phyloP scores from a whole-genome alignment of 1,140 invertebrate species.

The Homalodisca vitripennis region DNA sequence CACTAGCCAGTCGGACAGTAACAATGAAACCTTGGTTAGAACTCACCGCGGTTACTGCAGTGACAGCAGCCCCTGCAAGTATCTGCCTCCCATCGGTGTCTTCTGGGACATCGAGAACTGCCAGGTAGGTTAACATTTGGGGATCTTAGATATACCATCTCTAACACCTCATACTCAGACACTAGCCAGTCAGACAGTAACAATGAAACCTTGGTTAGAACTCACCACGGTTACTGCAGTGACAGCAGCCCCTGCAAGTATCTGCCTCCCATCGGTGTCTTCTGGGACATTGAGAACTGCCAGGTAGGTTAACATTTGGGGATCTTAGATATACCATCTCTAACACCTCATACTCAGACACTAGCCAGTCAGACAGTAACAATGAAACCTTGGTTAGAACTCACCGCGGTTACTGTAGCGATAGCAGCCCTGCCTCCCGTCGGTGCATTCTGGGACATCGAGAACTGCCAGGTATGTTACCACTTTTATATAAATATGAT shows the following conservation, averaged over 20 bases:
- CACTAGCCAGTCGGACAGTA: background rate
- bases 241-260: conserved; percentile 22
- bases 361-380: background rate
- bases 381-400: background rate
- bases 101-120: conserved; percentile 91
- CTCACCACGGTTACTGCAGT: conserved; percentile 26
- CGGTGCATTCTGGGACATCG: conserved; percentile 93
- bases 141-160: too few species aligned
- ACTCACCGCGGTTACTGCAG: conserved; percentile 30
- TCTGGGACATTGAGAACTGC: conserved; percentile 87
- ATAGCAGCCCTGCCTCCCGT: conserved; percentile 60
- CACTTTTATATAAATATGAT: too few species aligned
- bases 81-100: conserved; percentile 73
- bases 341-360: background rate
- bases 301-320: too few species aligned
- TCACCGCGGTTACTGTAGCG: conserved; percentile 32
- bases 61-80: conserved; percentile 23
- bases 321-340: too few species aligned
- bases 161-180: background rate
- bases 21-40: background rate
- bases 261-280: conserved; percentile 74
- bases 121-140: conserved; percentile 72
- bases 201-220: background rate
- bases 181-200: background rate
- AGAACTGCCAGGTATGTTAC: conserved; percentile 71